A percentile compares a stretch with the other conserved stretches of the same genome.
Evolutionary conservation across 1,140 invertebrate genomes (phyloP).

Genomic region (Temnothorax curvispinosus): DNA sequence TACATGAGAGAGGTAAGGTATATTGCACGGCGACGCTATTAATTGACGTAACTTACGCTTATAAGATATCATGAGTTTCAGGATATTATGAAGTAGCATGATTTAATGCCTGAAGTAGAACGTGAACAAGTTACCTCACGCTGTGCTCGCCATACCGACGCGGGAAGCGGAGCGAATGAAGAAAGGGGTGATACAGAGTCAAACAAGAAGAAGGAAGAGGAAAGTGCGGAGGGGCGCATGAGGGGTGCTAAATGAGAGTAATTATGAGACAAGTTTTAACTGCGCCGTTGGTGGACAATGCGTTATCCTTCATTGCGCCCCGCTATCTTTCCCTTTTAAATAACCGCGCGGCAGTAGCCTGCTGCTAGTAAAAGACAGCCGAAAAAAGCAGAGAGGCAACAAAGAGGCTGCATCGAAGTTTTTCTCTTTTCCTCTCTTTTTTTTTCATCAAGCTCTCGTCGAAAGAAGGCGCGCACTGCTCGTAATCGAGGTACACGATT

Average conservation of each 20-base stretch:
- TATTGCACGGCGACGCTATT: slow-evolving; percentile 40
- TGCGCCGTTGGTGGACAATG: slow-evolving; percentile 82
- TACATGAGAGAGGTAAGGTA: slow-evolving; percentile 11
- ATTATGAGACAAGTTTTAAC: slow-evolving; percentile 85
- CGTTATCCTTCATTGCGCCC: slow-evolving; percentile 83
- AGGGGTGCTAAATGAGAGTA: slow-evolving; percentile 82
- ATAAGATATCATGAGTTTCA: slow-evolving; percentile 58
- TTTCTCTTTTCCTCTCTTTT: background rate
- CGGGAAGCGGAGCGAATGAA: slow-evolving; percentile 6
- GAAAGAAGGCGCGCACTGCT: slow-evolving; percentile 15
- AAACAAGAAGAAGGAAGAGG: slow-evolving; percentile 26
- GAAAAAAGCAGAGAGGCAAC: slow-evolving; percentile 60
- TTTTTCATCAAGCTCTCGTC: slow-evolving; percentile 21
- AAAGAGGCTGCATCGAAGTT: slow-evolving; percentile 60
- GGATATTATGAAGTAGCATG: slow-evolving; percentile 57
- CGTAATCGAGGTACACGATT: slow-evolving; percentile 27
- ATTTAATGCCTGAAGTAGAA: slow-evolving; percentile 49
- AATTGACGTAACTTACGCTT: slow-evolving; percentile 56
- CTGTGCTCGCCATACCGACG: slow-evolving; percentile 31
- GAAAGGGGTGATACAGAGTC: slow-evolving; percentile 3
- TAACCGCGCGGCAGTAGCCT: slow-evolving; percentile 78
- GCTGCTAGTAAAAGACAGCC: slow-evolving; percentile 50
- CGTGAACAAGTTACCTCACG: slow-evolving; percentile 45
- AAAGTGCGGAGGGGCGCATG: slow-evolving; percentile 68
- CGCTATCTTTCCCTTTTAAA: slow-evolving; percentile 78